These are phyloP conservation scores for Amphipoea oculea DNA, from an alignment of 2,888 invertebrate species.

Conservation along the genomic window DNA sequence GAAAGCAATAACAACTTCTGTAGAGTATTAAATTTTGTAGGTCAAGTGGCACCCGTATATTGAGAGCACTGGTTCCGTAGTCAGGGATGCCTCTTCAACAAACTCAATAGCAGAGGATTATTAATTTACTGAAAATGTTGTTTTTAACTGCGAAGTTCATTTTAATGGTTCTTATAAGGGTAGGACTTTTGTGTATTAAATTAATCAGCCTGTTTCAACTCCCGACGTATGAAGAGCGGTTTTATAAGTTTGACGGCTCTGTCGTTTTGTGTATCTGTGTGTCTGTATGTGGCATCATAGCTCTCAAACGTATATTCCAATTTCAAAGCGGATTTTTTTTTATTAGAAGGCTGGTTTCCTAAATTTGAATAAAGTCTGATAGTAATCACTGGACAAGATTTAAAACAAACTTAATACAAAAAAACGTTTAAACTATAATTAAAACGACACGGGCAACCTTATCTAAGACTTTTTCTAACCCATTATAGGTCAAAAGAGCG, in stretches of 20 bases:
- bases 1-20: slow-evolving; percentile 32
- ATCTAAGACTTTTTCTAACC: neutral
- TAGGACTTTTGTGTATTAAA: neutral
- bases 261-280: neutral
- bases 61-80: slow-evolving; percentile 25
- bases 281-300: too few relatives aligned
- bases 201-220: neutral
- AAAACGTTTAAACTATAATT: neutral
- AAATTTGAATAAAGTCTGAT: neutral
- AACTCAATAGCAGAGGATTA: slow-evolving; percentile 11
- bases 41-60: slow-evolving; percentile 33
- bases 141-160: slow-evolving; percentile 9
- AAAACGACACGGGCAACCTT: slow-evolving; percentile 1
- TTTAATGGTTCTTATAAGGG: slow-evolving; percentile 21
- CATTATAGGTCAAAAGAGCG: slow-evolving; percentile 38
- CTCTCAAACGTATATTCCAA: too few relatives aligned
- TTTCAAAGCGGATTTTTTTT: too few relatives aligned
- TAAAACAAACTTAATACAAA: neutral
- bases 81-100: slow-evolving; percentile 31
- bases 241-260: neutral
- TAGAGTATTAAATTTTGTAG: slow-evolving; percentile 27
- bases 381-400: neutral
- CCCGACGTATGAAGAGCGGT: neutral
- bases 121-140: slow-evolving; percentile 33
- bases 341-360: neutral